Evolutionary conservation across 1,140 invertebrate genomes (phyloP), one percentile per base, ranked within the genome.

Genomic region (Drosophila mojavensis): DNA sequence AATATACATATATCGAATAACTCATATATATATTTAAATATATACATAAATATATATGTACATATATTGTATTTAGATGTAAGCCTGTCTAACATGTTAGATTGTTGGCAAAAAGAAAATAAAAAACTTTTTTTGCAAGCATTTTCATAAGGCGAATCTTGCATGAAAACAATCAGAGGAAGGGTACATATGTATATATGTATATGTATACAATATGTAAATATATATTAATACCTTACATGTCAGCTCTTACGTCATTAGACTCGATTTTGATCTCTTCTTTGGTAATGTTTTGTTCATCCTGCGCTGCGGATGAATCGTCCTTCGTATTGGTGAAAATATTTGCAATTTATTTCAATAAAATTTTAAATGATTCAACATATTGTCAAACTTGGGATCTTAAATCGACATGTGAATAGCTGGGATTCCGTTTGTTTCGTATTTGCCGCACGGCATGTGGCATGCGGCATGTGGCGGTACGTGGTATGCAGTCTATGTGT

Each of bases 331-430:
- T 67, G 55, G 47, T 73, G 48, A 41, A 61, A 68, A 61, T 56
- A 61, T 60, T 73, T 60, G 64, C 56, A 59, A 67, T 73, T 67
- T 63, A 73, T 73, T 73, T 67, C 70, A 73, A 73, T 73, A 67
- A 73, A 72, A 60, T 47, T 67, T 73, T 72, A 59, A 66, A 72
- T 67, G 55, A 54, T 66, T 60, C 30, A 60, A 60, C 63, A 72
- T 67, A 67, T 54, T 72, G 63, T 48, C 53, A 43, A 64, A 58
- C 64, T 71, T 65, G 56, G 61, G 33, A 56, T 71, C 68, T 71
- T 71, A 65, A 71, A 71, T 65, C 61, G 68, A 36, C 51, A 71
- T 71, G 51, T 65, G 68, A 50, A 56, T 51, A 6, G 41, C 51
- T 55, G 53, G 61, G 50, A 67, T 67, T 28, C 60, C 20, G 39